A percentile compares a stretch with the other conserved stretches of the same genome.
Evolutionary conservation across 2,797 vertebrate genomes (phyloP).

Genomic region (Benthosema pterotum): DNA sequence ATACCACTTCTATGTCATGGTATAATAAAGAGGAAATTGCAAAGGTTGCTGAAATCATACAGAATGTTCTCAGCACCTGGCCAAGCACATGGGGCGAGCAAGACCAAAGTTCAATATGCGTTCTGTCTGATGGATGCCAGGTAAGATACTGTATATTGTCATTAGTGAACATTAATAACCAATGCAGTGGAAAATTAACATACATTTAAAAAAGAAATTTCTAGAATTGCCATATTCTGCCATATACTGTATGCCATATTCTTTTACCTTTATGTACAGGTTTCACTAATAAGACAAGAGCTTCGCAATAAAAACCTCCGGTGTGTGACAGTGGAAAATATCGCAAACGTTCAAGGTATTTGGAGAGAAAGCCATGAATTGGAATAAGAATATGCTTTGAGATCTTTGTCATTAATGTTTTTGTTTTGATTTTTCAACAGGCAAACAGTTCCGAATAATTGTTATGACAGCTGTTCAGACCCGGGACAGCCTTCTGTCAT

Average conservation of each 20-base stretch:
- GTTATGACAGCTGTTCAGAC: constrained; percentile 88
- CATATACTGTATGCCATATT: background rate
- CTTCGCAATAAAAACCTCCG: constrained; percentile 69
- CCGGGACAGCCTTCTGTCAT: constrained; percentile 72
- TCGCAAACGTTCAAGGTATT: constrained; percentile 87
- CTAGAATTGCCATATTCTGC: too few relatives aligned
- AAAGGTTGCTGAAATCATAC: constrained; percentile 80
- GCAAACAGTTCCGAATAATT: constrained; percentile 88
- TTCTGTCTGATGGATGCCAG: constrained; percentile 88
- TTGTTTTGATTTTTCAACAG: constrained; percentile 65
- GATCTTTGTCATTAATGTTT: constrained; percentile 45
- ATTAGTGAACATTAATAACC: background rate
- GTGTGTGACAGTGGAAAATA: constrained; percentile 83
- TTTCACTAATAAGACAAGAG: constrained; percentile 74
- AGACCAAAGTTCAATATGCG: constrained; percentile 80
- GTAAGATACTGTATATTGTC: constrained; percentile 63
- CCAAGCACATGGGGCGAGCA: constrained; percentile 79
- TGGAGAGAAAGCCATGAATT: too few relatives aligned
- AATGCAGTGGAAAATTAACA: too few relatives aligned
- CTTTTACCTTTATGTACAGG: constrained; percentile 67
- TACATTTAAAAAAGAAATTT: too few relatives aligned
- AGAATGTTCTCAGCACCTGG: constrained; percentile 77
- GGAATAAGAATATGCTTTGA: too few relatives aligned
- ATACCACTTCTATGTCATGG: constrained; percentile 82
- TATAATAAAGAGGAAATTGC: constrained; percentile 79